Conservation (phyloP, 2,888 invertebrate species). For the Athalia rosae region DNA sequence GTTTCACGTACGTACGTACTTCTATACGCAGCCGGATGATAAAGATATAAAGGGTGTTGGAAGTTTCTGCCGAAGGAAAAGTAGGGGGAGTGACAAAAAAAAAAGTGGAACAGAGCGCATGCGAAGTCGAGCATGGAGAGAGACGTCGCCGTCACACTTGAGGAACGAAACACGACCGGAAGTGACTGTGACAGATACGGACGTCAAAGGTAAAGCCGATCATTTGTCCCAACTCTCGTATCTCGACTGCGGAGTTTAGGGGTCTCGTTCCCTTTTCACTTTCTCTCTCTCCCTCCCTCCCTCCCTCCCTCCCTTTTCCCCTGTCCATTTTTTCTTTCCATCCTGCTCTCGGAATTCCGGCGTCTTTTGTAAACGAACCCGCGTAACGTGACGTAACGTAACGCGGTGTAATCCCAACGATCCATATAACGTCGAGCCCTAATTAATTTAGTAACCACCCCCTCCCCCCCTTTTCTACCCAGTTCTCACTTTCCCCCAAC, state of each 20-base stretch:
- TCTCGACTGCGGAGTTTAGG: conserved; percentile 43
- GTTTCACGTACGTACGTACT: conserved; percentile 2
- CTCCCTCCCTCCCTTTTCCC: neutral
- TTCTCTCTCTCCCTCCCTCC: neutral
- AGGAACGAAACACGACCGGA: conserved; percentile 44
- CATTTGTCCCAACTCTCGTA: conserved; percentile 59
- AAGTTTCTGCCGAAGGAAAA: no score
- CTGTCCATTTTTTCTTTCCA: neutral
- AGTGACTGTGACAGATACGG: conserved; percentile 58
- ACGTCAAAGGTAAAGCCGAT: conserved; percentile 60
- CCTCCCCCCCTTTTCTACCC: neutral
- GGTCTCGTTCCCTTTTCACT: conserved; percentile 3
- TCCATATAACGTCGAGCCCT: conserved; percentile 62
- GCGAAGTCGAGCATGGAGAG: neutral
- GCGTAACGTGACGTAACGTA: conserved; percentile 27
- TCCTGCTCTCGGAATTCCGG: conserved; percentile 4
- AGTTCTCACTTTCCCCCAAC: no score
- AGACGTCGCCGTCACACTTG: neutral
- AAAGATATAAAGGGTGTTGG: neutral
- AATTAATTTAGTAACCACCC: conserved; percentile 60
- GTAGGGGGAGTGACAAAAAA: neutral
- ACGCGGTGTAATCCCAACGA: conserved; percentile 63
- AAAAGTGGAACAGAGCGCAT: neutral
- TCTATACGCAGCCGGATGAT: conserved; percentile 10
- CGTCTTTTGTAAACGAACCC: neutral